These are phyloP conservation scores for Drosophila borealis DNA, from an alignment of 2,888 invertebrate genomes.

Conservation along the genomic window DNA sequence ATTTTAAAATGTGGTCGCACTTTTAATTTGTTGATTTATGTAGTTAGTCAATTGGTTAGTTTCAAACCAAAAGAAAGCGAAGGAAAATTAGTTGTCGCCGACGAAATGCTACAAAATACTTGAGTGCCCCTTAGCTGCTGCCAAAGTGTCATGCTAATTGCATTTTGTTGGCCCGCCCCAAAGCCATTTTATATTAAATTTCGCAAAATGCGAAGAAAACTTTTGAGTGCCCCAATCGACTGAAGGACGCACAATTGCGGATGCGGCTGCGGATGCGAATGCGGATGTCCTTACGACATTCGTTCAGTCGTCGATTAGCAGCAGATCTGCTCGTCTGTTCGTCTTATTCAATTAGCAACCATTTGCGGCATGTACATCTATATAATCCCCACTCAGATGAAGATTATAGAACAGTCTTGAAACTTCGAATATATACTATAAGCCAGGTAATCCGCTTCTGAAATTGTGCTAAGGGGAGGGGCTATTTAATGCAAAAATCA, in stretches of 20 bases:
- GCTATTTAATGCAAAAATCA: too few species aligned
- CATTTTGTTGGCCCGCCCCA: conserved; percentile 49
- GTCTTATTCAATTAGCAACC: conserved; percentile 24
- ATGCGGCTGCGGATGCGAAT: conserved; percentile 16
- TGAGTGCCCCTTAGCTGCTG: conserved; percentile 24
- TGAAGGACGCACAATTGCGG: conserved; percentile 39
- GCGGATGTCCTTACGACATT: conserved; percentile 23
- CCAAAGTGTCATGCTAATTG: conserved; percentile 62
- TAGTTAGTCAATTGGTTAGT: conserved; percentile 19
- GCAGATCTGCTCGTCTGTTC: conserved; percentile 9
- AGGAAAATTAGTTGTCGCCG: neutral
- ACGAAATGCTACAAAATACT: conserved; percentile 18
- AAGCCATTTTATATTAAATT: conserved; percentile 40
- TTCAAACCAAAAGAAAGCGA: neutral
- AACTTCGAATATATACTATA: too few species aligned
- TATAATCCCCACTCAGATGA: neutral
- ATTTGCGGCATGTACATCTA: neutral
- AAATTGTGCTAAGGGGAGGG: too few species aligned
- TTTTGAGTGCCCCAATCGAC: conserved; percentile 22
- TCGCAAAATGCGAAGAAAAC: conserved; percentile 38
- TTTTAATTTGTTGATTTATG: conserved; percentile 37
- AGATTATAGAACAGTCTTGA: too few species aligned
- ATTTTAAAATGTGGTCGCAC: conserved; percentile 46
- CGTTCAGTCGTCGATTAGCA: conserved; percentile 18
- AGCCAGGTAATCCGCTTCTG: too few species aligned